Percentiles rank a stretch among this genome's conserved stretches.
phyloP scores from a whole-genome alignment of 2,888 invertebrate species.

The Hedya salicella region DNA sequence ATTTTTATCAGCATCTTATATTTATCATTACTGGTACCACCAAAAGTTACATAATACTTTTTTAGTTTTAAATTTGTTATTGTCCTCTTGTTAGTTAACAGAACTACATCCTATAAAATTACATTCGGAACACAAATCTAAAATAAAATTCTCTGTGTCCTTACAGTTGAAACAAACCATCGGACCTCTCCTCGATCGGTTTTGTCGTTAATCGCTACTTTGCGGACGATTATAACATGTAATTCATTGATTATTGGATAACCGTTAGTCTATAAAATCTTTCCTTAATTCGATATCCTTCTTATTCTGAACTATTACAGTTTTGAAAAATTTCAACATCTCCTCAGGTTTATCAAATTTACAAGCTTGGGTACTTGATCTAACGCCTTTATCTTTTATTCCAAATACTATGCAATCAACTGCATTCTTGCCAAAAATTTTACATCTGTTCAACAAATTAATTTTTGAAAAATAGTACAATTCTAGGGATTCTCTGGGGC shows the following conservation, averaged over 20 bases:
- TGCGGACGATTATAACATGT: not conserved
- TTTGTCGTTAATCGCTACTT: no score
- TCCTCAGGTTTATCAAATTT: not conserved
- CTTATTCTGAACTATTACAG: not conserved
- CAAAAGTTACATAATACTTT: not conserved
- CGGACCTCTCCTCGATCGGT: no score
- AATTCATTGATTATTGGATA: not conserved
- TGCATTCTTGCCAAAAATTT: not conserved
- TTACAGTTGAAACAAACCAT: no score
- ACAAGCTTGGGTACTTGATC: not conserved
- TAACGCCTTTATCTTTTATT: not conserved
- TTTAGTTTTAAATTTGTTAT: not conserved
- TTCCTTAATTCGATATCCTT: no score
- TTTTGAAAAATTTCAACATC: not conserved
- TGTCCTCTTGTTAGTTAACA: no score
- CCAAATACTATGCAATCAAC: not conserved
- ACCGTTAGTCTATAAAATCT: no score
- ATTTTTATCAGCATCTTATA: not conserved
- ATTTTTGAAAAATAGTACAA: not conserved
- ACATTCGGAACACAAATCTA: no score
- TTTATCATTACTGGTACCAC: not conserved
- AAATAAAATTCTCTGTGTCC: no score
- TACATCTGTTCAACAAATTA: no score
- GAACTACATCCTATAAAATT: no score
- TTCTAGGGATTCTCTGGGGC: not conserved